Evolutionary conservation across 2,888 invertebrate genomes (phyloP).

Genomic region (Alcis repandata): DNA sequence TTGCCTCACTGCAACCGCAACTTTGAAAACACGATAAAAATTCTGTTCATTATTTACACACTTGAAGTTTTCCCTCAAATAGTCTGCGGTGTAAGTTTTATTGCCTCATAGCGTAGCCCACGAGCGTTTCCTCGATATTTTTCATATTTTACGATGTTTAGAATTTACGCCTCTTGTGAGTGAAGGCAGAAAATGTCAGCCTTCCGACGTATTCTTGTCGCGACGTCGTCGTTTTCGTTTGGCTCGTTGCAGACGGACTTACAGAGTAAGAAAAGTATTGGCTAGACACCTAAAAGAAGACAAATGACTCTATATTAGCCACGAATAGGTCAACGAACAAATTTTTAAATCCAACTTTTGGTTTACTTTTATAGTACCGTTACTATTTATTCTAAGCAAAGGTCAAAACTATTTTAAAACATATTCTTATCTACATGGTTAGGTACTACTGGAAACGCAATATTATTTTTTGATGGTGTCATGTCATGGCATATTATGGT

Average conservation of each 20-base stretch:
- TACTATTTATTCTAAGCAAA: too few species aligned
- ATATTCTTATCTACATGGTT: too few species aligned
- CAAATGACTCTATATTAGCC: too few species aligned
- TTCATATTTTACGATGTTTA: conserved; percentile 83
- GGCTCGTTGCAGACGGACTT: conserved; percentile 18
- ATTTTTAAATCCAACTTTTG: neutral
- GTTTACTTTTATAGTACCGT: too few species aligned
- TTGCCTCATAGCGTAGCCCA: conserved; percentile 51
- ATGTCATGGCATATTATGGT: too few species aligned
- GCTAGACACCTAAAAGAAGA: neutral
- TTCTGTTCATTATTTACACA: conserved; percentile 45
- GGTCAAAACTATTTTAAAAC: too few species aligned
- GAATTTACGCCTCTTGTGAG: conserved; percentile 74
- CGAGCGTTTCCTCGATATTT: conserved; percentile 68
- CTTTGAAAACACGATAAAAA: conserved; percentile 41
- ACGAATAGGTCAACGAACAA: neutral
- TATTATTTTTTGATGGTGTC: too few species aligned
- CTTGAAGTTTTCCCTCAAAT: conserved; percentile 57
- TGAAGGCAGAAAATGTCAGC: conserved; percentile 37
- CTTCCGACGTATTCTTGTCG: conserved; percentile 44
- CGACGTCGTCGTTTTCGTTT: conserved; percentile 36
- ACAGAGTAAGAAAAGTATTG: neutral
- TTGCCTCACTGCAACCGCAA: conserved; percentile 31
- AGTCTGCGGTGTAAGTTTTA: conserved; percentile 66
- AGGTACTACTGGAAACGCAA: too few species aligned